Evolutionary conservation across 2,888 invertebrate genomes (phyloP).

Genomic region (Plagodis pulveraria): DNA sequence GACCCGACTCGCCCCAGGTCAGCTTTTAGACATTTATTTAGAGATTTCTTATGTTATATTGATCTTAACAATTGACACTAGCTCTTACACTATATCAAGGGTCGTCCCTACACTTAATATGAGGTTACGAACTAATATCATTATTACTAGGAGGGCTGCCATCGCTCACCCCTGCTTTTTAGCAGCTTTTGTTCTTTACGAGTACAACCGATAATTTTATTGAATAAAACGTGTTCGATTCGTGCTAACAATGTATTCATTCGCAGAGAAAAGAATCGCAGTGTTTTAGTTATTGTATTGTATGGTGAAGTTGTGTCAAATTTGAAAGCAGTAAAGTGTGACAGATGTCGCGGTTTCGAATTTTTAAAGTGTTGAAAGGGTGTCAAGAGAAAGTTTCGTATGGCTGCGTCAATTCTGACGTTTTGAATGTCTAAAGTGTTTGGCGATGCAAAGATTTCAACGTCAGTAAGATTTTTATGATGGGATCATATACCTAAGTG

Average conservation of each 20-base stretch:
- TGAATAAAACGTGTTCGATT: slow-evolving; percentile 47
- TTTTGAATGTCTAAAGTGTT: not conserved
- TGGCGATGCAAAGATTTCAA: too few relatives aligned
- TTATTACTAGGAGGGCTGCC: slow-evolving; percentile 58
- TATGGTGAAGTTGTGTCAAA: slow-evolving; percentile 36
- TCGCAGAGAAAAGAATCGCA: slow-evolving; percentile 3
- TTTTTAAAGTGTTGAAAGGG: slow-evolving; percentile 11
- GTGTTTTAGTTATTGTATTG: slow-evolving; percentile 14
- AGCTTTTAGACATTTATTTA: too few relatives aligned
- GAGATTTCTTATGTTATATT: not conserved
- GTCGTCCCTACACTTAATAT: slow-evolving; percentile 53
- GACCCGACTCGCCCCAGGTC: too few relatives aligned
- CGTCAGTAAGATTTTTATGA: too few relatives aligned
- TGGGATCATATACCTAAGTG: too few relatives aligned
- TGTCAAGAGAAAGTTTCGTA: slow-evolving; percentile 3
- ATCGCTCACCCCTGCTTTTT: slow-evolving; percentile 57
- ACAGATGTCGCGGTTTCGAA: slow-evolving; percentile 38
- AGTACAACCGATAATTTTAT: slow-evolving; percentile 57
- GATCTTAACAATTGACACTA: not conserved
- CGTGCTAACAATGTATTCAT: slow-evolving; percentile 39
- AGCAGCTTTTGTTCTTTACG: slow-evolving; percentile 53
- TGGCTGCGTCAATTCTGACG: not conserved
- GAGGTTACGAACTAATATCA: slow-evolving; percentile 78
- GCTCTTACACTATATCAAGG: slow-evolving; percentile 29
- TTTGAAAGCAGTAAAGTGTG: slow-evolving; percentile 30